phyloP scores from a whole-genome alignment of 2,888 invertebrate genomes.

The Lamproptera curius region DNA sequence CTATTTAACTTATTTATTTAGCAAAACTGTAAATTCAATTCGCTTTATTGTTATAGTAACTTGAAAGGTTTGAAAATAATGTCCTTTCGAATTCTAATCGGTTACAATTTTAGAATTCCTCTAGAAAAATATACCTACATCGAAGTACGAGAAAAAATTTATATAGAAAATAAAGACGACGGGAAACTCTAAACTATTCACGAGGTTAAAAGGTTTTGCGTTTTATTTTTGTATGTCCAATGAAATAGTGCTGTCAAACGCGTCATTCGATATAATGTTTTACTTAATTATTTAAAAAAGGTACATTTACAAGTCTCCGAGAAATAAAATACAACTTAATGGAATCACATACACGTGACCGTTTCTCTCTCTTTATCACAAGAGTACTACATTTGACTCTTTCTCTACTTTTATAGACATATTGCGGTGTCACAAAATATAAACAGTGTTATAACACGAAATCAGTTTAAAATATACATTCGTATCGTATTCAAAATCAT shows the following conservation, averaged over 20 bases:
- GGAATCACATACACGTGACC: not conserved
- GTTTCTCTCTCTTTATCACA: not conserved
- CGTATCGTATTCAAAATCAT: not conserved
- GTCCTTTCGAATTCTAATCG: too few species aligned
- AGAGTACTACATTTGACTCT: too few species aligned
- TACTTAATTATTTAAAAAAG: not conserved
- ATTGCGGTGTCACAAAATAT: not conserved
- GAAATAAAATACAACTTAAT: not conserved
- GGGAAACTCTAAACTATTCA: not conserved
- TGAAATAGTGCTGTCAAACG: too few species aligned
- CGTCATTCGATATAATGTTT: not conserved
- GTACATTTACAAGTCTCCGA: not conserved
- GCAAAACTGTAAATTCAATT: slow-evolving; percentile 68
- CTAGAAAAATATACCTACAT: not conserved
- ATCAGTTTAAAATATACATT: not conserved
- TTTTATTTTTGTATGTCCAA: not conserved
- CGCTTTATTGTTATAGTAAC: slow-evolving; percentile 57
- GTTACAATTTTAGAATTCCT: too few species aligned
- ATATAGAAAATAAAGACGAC: not conserved
- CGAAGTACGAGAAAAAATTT: slow-evolving; percentile 4
- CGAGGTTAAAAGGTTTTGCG: slow-evolving; percentile 8
- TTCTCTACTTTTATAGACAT: not conserved
- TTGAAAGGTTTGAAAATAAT: too few species aligned
- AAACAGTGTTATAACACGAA: not conserved
- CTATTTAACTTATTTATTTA: slow-evolving; percentile 41